phyloP scores from a whole-genome alignment of 2,797 vertebrate species.

The Garrulus glandarius region DNA sequence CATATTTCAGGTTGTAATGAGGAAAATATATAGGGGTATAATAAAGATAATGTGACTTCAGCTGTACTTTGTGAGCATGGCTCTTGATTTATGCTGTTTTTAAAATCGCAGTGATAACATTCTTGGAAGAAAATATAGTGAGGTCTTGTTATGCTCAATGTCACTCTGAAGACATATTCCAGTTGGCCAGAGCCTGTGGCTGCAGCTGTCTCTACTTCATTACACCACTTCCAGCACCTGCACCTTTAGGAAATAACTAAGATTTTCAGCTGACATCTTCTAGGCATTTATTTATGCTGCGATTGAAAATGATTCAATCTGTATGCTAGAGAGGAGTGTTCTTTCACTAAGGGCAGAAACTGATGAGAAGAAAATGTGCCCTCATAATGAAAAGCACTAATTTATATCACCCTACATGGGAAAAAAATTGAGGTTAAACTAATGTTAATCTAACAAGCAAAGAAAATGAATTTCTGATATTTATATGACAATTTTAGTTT shows the following conservation, averaged over 20 bases:
- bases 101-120: conserved; percentile 45
- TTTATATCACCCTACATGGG: not conserved
- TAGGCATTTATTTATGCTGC: conserved; percentile 64
- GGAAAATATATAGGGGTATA: conserved; percentile 22
- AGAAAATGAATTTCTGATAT: conserved; percentile 8
- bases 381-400: conserved; percentile 4
- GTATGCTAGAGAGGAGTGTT: not conserved
- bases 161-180: conserved; percentile 62
- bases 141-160: conserved; percentile 52
- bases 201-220: conserved; percentile 67
- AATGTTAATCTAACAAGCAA: conserved; percentile 18
- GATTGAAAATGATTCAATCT: conserved; percentile 59
- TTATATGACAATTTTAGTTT: not conserved
- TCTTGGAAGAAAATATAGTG: conserved; percentile 58
- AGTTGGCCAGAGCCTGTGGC: conserved; percentile 31
- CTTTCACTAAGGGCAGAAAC: conserved; percentile 14
- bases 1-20: conserved; percentile 58
- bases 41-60: conserved; percentile 53
- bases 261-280: conserved; percentile 69
- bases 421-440: conserved; percentile 26
- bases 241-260: conserved; percentile 70
- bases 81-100: conserved; percentile 49
- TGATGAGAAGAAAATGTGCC: conserved; percentile 26
- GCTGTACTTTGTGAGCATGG: conserved; percentile 3
- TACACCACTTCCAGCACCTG: conserved; percentile 65